phyloP scores from a whole-genome alignment of 2,888 invertebrate genomes.

The Patella depressa region DNA sequence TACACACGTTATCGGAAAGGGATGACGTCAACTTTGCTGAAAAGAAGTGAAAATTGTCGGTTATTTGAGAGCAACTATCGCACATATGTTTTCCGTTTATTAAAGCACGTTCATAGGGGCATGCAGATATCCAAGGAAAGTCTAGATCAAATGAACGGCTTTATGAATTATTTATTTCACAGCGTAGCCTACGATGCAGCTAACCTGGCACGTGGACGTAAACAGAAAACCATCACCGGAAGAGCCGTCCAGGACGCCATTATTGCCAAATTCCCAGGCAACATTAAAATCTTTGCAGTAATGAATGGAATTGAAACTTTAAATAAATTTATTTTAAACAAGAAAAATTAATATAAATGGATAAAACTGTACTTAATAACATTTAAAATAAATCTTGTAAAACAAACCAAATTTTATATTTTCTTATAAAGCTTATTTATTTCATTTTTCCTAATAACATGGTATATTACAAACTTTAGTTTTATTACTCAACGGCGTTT shows the following conservation, averaged over 20 bases:
- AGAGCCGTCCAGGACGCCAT: not conserved
- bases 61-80: not conserved
- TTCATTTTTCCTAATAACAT: too few relatives aligned
- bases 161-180: slow-evolving; percentile 3
- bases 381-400: too few relatives aligned
- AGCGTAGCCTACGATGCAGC: not conserved
- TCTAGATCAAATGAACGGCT: slow-evolving; percentile 5
- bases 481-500: too few relatives aligned
- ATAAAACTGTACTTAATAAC: too few relatives aligned
- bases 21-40: not conserved
- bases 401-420: too few relatives aligned
- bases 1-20: not conserved
- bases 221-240: not conserved
- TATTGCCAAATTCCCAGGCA: not conserved
- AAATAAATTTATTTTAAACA: not conserved
- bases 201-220: not conserved
- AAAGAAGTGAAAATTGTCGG: not conserved
- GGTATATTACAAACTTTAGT: too few relatives aligned
- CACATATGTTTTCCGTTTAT: not conserved
- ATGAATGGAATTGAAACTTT: not conserved
- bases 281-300: not conserved
- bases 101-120: not conserved
- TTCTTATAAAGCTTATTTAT: too few relatives aligned
- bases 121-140: not conserved
- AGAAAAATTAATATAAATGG: not conserved